phyloP scores from a whole-genome alignment of 2,797 vertebrate species.

The Hippocampus kuda region DNA sequence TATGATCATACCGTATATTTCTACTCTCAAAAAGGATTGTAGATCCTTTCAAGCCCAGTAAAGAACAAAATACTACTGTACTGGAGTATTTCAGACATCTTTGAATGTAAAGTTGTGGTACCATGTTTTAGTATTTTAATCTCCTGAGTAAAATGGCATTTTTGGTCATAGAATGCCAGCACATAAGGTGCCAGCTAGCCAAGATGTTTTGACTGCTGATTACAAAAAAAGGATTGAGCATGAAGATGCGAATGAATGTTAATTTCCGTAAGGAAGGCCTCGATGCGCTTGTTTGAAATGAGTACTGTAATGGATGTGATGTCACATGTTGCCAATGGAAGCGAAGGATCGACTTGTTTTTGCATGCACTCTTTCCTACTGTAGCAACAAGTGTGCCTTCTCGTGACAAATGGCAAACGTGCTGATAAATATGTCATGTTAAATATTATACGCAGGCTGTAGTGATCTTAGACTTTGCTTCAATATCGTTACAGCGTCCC shows the following conservation, averaged over 20 bases:
- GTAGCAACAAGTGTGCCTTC: neutral
- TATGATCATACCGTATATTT: neutral
- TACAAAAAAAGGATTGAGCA: neutral
- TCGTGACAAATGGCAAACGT: neutral
- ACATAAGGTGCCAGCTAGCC: neutral
- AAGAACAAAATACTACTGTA: too few species aligned
- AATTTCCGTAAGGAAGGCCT: neutral
- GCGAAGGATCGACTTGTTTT: neutral
- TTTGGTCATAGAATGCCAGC: neutral
- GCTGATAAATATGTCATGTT: neutral
- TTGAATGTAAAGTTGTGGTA: neutral
- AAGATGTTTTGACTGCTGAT: neutral
- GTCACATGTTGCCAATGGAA: neutral
- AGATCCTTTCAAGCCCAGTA: neutral
- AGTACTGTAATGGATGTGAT: neutral
- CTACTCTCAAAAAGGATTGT: neutral
- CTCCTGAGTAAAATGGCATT: neutral
- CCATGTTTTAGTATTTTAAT: constrained; percentile 2
- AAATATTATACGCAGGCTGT: neutral
- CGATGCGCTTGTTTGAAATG: neutral
- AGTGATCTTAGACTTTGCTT: neutral
- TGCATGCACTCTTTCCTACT: neutral
- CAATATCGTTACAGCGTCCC: neutral
- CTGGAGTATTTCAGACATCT: neutral
- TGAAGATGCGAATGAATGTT: constrained; percentile 1